A percentile compares a stretch with the other conserved stretches of the same genome.
phyloP scores from a whole-genome alignment of 2,113 vertebrate genomes.

The Alces alces region DNA sequence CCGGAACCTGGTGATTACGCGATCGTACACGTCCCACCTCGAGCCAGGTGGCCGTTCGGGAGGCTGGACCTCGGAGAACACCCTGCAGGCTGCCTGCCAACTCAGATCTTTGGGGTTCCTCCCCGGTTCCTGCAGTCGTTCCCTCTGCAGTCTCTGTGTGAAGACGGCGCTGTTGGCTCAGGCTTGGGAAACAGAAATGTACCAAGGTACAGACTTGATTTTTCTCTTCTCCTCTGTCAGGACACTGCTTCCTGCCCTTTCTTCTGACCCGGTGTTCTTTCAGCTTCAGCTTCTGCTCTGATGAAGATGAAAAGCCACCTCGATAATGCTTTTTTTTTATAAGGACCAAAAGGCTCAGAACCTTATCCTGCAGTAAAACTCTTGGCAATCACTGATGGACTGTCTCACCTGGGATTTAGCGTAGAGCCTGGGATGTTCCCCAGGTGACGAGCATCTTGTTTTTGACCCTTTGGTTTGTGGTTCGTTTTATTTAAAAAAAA shows the following conservation, averaged over 20 bases:
- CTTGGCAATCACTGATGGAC: neutral
- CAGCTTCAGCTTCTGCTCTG: neutral
- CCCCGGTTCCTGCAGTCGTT: neutral
- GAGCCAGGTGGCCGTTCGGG: neutral
- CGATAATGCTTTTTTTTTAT: neutral
- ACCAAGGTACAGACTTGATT: neutral
- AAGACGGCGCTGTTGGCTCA: neutral
- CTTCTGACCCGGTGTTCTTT: too few species aligned
- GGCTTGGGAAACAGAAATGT: accelerated
- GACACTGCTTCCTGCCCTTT: neutral
- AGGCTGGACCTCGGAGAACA: neutral
- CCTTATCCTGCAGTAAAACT: neutral
- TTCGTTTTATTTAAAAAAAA: neutral
- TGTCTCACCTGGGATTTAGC: neutral
- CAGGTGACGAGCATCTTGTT: neutral
- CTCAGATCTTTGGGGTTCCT: neutral
- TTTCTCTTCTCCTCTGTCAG: neutral
- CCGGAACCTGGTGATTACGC: neutral
- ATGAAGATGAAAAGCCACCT: neutral
- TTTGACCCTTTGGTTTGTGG: neutral
- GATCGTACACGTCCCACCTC: neutral
- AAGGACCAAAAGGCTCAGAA: neutral
- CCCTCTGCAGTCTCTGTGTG: neutral
- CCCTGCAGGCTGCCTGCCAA: neutral
- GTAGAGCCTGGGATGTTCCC: neutral